These are phyloP conservation scores for Serinus canaria DNA, from an alignment of 2,113 vertebrate genomes.

Conservation along the genomic window DNA sequence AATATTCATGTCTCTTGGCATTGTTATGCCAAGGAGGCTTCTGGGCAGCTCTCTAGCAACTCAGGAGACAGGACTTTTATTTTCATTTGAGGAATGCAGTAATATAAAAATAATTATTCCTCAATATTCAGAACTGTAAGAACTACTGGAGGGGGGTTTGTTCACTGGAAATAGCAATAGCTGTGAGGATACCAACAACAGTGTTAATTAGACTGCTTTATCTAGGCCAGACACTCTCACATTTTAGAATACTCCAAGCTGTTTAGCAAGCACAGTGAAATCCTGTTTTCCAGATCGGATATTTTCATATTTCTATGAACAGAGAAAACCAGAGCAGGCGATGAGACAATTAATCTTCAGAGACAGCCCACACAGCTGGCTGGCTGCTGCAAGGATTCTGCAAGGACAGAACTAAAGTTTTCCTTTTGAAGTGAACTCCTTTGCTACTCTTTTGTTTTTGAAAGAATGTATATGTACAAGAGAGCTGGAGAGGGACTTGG, in stretches of 20 bases:
- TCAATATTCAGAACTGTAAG: not conserved
- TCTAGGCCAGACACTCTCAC: not conserved
- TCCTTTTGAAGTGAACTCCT: slow-evolving; percentile 48
- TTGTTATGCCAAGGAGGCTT: not conserved
- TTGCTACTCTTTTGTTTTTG: not conserved
- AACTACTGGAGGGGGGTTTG: not conserved
- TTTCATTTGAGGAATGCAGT: not conserved
- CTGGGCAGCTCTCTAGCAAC: not conserved
- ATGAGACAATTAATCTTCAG: slow-evolving; percentile 62
- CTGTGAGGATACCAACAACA: not conserved
- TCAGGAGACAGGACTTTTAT: not conserved
- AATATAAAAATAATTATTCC: not conserved
- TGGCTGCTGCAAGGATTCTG: slow-evolving; percentile 8
- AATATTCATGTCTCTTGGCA: not conserved
- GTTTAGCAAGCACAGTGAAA: not conserved
- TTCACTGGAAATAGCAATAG: not conserved
- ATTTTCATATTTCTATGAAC: slow-evolving; percentile 60
- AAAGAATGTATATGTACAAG: not conserved
- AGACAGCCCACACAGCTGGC: slow-evolving; percentile 64
- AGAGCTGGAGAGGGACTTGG: not conserved
- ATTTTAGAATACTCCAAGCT: not conserved
- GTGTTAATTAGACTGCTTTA: not conserved
- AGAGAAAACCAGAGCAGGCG: slow-evolving; percentile 38
- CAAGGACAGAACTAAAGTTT: slow-evolving; percentile 17
- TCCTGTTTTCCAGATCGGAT: slow-evolving; percentile 27